Percentiles rank a stretch among this genome's conserved stretches.
Conservation (phyloP, 92 coral and sea anemone species). For the Porites rus region DNA sequence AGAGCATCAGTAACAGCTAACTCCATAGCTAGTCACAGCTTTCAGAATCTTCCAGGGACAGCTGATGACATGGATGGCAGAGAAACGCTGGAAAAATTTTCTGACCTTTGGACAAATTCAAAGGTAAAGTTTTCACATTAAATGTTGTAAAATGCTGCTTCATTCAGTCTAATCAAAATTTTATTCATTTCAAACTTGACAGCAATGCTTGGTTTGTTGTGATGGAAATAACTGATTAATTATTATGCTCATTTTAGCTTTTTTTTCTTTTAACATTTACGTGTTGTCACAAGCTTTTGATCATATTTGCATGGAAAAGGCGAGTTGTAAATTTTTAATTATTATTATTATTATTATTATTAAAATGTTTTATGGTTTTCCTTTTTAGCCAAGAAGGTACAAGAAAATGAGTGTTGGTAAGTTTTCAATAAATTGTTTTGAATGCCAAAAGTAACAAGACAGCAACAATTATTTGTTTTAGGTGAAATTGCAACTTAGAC, state of each 20-base stretch:
- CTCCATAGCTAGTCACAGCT: constrained; percentile 30
- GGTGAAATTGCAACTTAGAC: too few species aligned
- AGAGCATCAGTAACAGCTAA: constrained; percentile 36
- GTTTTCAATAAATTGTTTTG: constrained; percentile 9
- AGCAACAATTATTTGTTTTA: too few species aligned
- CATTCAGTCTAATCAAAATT: too few species aligned
- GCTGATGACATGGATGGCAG: constrained; percentile 24
- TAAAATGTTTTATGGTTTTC: not conserved
- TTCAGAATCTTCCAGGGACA: constrained; percentile 12
- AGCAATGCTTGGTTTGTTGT: too few species aligned
- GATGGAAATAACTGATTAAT: too few species aligned
- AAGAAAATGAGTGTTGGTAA: constrained; percentile 99
- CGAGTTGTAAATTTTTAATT: too few species aligned
- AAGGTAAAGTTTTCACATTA: constrained; percentile 14
- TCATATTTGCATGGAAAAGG: too few species aligned
- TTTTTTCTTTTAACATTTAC: too few species aligned
- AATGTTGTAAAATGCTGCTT: too few species aligned
- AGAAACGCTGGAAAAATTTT: constrained; percentile 40
- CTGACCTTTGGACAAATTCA: constrained; percentile 47
- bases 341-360: not conserved
- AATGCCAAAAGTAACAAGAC: not conserved
- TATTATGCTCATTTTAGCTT: too few species aligned
- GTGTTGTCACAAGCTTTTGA: too few species aligned
- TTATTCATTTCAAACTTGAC: too few species aligned
- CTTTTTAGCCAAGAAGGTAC: constrained; percentile 90